Evolutionary conservation across 2,797 vertebrate genomes (phyloP).

Genomic region (Delichon dasypus): DNA sequence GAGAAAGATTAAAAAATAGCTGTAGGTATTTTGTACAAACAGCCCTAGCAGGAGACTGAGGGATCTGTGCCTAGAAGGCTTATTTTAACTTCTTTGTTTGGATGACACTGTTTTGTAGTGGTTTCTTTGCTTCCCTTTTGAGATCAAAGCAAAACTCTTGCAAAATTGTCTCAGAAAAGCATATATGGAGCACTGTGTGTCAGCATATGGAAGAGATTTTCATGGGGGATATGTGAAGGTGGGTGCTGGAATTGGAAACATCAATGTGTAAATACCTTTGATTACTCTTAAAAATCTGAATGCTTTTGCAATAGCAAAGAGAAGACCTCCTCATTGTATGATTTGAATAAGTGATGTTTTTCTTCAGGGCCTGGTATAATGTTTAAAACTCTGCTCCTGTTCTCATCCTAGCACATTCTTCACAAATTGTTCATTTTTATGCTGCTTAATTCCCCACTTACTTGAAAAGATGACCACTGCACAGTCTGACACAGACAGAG

Average conservation of each 20-base stretch:
- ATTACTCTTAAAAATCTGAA: not conserved
- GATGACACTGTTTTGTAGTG: not conserved
- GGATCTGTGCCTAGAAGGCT: not conserved
- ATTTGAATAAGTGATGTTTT: not conserved
- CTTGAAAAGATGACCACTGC: not conserved
- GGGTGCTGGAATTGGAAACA: not conserved
- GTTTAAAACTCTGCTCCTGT: not conserved
- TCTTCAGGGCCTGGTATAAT: not conserved
- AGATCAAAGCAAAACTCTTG: not conserved
- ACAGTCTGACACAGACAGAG: not conserved
- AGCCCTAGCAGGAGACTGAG: not conserved
- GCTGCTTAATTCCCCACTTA: not conserved
- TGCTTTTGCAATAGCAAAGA: not conserved
- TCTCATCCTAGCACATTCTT: not conserved
- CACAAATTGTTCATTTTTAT: not conserved
- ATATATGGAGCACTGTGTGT: accelerated
- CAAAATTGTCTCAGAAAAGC: not conserved
- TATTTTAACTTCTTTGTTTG: not conserved
- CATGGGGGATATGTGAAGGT: accelerated
- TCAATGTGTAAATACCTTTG: not conserved
- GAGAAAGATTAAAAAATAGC: not conserved
- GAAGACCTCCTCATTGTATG: not conserved
- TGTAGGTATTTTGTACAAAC: not conserved
- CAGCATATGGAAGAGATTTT: not conserved
- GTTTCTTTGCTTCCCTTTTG: not conserved